phyloP scores from a whole-genome alignment of 1,140 invertebrate species.

The Neodiprion lecontei region DNA sequence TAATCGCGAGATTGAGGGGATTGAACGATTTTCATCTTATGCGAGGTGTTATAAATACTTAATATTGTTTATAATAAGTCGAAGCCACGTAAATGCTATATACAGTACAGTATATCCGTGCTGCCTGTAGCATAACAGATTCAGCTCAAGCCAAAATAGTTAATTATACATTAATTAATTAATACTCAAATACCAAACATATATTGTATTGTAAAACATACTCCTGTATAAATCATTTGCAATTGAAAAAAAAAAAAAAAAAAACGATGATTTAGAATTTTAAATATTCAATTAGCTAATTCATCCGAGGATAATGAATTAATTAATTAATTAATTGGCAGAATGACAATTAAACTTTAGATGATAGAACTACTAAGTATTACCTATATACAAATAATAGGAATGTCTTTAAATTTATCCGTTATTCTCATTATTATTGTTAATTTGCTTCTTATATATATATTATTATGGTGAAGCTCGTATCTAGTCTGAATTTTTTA shows the following conservation, averaged over 20 bases:
- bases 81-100: constrained; percentile 29
- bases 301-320: background rate
- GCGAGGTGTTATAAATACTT: background rate
- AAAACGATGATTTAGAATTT: background rate
- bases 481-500: constrained; percentile 3
- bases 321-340: background rate
- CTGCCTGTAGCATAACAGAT: constrained; percentile 48
- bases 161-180: constrained; percentile 28
- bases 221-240: constrained; percentile 25
- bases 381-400: background rate
- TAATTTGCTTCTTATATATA: constrained; percentile 1
- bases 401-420: constrained; percentile 5
- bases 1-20: background rate
- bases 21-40: constrained; percentile 3
- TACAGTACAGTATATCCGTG: constrained; percentile 47
- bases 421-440: constrained; percentile 1
- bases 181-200: constrained; percentile 29
- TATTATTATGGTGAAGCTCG: constrained; percentile 5
- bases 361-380: constrained; percentile 8
- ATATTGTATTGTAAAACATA: constrained; percentile 32
- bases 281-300: constrained; percentile 8
- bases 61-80: constrained; percentile 13
- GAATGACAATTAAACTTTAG: background rate
- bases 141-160: constrained; percentile 41
- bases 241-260: background rate